Base-by-base conservation (phyloP, 2,113 vertebrate species). In the Coregonus clupeaformis region DNA sequence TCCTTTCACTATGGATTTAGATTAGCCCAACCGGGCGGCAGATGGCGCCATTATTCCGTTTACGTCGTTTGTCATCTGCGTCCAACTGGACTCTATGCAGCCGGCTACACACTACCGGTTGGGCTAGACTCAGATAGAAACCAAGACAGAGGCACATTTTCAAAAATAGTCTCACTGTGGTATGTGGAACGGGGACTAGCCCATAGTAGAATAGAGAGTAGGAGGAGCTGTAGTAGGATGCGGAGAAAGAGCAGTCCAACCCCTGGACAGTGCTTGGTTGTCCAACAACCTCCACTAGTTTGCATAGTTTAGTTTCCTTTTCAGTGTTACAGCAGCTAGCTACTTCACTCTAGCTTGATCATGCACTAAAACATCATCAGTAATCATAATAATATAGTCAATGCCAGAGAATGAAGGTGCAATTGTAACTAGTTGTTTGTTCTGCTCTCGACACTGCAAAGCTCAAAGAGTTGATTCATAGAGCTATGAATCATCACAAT, bases 1-100 rank as follows among this genome's bases (percentile, higher is more conserved):
- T 86, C 72, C 78, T 69, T 80, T 77, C 22, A 69, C 42, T 32
- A 22, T 14, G 49, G 49, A 52, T 5, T 52, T 4, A 52, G 49
- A 42, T 42, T 12, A 11, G 36, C 36, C 36, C 36, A 42, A 11
- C 36, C 36, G 9, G 36, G 36, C 36, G 2, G 36, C 9, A 42
- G 36, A 11, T 12, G 36, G 36, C 9, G 36, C 36, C 2, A 2
- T 42, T 11, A 42, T 42, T 42, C 36, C 36, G 11, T 27, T 27
- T 27, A 27, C 2, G 27, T 27, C 27, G 27, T 27, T 42, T 42
- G 36, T 11, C 36, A 42, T 11, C 2, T 9, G 36, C 9, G 9
- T 42, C 36, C 36, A 42, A 42, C 36, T 42, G 36, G 36, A 11
- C 36, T 42, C 36, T 11, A 42, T 2, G 22, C 25, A 25, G 60